These are phyloP conservation scores for Aphrocallistes beatrix DNA, from an alignment of 37 sponge, comb jelly and placozoan genomes.

Conservation along the genomic window DNA sequence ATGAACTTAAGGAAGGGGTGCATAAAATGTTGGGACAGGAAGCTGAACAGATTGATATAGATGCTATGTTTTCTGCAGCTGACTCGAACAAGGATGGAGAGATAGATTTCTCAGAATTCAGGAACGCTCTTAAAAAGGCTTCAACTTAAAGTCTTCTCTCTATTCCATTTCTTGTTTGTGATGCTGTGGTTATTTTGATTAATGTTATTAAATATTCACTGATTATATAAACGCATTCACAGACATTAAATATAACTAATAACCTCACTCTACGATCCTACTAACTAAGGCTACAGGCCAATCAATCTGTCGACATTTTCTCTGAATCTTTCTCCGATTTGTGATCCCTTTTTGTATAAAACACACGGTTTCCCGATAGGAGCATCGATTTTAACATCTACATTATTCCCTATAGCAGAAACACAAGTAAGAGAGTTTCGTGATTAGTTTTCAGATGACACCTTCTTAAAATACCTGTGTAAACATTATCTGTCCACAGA, in stretches of 20 bases:
- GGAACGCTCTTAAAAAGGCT: neutral
- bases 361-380: constrained; percentile 52
- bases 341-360: constrained; percentile 28
- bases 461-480: constrained; percentile 22
- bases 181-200: neutral
- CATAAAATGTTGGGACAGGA: neutral
- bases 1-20: neutral
- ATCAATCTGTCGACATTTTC: too few relatives aligned
- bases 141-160: neutral
- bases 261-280: too few relatives aligned
- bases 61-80: neutral
- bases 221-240: neutral
- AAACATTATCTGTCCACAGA: constrained; percentile 34
- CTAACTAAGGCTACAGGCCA: too few relatives aligned
- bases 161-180: neutral
- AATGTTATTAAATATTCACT: neutral
- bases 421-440: neutral
- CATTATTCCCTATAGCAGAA: constrained; percentile 24
- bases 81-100: neutral
- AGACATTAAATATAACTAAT: neutral
- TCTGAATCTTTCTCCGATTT: constrained; percentile 33
- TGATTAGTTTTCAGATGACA: too few relatives aligned
- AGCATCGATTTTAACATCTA: constrained; percentile 23
- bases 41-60: neutral
- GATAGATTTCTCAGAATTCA: neutral